phyloP scores from a whole-genome alignment of 2,888 invertebrate genomes.

The Eilema sororculum region DNA sequence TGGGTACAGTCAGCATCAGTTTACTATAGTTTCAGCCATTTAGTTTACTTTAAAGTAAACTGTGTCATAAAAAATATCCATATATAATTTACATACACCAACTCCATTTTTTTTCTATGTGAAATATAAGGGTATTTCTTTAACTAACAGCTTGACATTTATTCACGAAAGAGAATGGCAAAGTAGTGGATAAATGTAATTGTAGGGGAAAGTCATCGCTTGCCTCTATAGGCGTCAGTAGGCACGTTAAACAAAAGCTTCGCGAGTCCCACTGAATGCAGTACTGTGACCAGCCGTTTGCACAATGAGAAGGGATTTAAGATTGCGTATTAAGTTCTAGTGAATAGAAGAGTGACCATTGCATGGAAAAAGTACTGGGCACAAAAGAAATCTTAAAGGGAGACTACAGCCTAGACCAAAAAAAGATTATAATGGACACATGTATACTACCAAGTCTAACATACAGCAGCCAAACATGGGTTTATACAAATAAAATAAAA shows the following conservation, averaged over 20 bases:
- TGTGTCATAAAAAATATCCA: background rate
- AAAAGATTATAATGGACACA: no score
- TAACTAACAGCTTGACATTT: constrained; percentile 4
- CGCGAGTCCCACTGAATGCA: constrained; percentile 20
- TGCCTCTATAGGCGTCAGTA: constrained; percentile 12
- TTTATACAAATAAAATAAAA: no score
- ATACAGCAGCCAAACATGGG: no score
- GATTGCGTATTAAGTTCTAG: background rate
- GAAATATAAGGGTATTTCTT: background rate
- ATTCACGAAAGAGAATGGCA: constrained; percentile 6
- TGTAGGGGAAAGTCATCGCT: constrained; percentile 24
- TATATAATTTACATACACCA: background rate
- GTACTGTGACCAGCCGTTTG: constrained; percentile 29
- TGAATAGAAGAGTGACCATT: no score
- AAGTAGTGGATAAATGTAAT: constrained; percentile 24
- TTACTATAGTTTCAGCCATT: no score
- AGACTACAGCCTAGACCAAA: no score
- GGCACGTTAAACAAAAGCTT: constrained; percentile 39
- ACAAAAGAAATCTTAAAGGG: no score
- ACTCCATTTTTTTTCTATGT: background rate
- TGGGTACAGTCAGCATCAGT: no score
- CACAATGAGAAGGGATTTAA: background rate
- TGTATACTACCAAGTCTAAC: no score
- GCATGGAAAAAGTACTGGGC: no score
- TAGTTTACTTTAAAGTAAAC: background rate